Conservation (phyloP, 2,113 vertebrate species). For the Nycticorax nycticorax region DNA sequence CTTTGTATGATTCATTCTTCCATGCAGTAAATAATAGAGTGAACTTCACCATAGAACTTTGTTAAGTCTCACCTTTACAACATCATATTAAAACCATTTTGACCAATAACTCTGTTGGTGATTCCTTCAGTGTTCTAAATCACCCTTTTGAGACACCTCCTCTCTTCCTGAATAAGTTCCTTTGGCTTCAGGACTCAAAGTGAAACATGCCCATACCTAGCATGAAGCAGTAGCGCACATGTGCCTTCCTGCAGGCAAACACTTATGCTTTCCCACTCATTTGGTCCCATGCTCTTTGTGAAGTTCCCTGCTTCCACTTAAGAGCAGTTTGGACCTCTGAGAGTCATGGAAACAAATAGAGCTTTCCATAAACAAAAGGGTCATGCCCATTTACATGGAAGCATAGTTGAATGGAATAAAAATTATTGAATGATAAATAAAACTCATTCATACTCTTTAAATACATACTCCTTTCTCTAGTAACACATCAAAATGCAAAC, state of each 20-base stretch:
- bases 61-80: no score
- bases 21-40: no score
- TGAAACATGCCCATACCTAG: accelerated
- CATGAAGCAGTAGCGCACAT: accelerated
- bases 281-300: neutral
- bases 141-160: no score
- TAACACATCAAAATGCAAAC: neutral
- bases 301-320: neutral
- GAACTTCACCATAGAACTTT: no score
- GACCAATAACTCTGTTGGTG: no score
- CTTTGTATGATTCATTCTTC: no score
- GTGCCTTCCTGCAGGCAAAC: neutral
- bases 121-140: no score
- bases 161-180: neutral
- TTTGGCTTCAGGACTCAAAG: neutral
- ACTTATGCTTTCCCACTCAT: neutral
- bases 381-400: neutral
- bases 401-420: neutral
- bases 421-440: neutral
- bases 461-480: neutral
- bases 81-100: no score
- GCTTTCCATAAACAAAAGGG: neutral
- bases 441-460: neutral
- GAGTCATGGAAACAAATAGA: neutral
- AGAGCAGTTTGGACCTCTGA: neutral